These are phyloP conservation scores for Phymanthus crucifer DNA, from an alignment of 92 coral and sea anemone genomes.

Conservation along the genomic window DNA sequence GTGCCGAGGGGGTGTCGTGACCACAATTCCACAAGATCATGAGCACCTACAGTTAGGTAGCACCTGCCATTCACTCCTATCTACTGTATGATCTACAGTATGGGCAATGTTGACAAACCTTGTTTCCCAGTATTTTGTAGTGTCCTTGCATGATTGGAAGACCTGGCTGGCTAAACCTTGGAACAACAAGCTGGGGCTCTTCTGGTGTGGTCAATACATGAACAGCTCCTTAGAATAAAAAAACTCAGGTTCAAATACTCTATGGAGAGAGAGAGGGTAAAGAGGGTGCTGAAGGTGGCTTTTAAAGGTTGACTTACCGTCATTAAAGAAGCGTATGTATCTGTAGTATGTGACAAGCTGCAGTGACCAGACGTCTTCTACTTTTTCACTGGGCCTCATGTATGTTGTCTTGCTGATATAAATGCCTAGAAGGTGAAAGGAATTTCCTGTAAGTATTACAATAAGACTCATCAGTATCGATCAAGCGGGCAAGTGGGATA, in stretches of 20 bases:
- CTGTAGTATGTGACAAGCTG: slow-evolving; percentile 86
- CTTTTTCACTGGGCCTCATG: slow-evolving; percentile 78
- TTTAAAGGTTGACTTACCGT: slow-evolving; percentile 61
- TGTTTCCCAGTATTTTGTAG: slow-evolving; percentile 74
- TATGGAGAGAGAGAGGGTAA: too few relatives aligned
- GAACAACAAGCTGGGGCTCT: slow-evolving; percentile 70
- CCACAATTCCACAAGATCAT: too few relatives aligned
- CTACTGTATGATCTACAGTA: too few relatives aligned
- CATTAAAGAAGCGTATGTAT: slow-evolving; percentile 78
- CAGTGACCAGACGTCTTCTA: slow-evolving; percentile 64
- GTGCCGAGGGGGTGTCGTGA: too few relatives aligned
- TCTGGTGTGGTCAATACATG: slow-evolving; percentile 78
- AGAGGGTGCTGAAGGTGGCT: background rate
- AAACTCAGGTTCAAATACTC: too few relatives aligned
- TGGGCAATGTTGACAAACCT: slow-evolving; percentile 41
- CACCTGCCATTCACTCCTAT: too few relatives aligned
- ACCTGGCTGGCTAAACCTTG: slow-evolving; percentile 65
- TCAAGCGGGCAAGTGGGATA: too few relatives aligned
- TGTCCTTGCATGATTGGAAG: slow-evolving; percentile 65
- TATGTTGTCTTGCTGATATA: slow-evolving; percentile 93
- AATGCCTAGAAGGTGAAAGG: slow-evolving; percentile 55
- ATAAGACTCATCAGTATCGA: background rate
- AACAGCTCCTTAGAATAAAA: slow-evolving; percentile 52
- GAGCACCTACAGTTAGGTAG: too few relatives aligned
- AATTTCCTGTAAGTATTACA: background rate